These are phyloP conservation scores for Lipophrys pholis DNA, from an alignment of 2,113 vertebrate species.

Conservation along the genomic window DNA sequence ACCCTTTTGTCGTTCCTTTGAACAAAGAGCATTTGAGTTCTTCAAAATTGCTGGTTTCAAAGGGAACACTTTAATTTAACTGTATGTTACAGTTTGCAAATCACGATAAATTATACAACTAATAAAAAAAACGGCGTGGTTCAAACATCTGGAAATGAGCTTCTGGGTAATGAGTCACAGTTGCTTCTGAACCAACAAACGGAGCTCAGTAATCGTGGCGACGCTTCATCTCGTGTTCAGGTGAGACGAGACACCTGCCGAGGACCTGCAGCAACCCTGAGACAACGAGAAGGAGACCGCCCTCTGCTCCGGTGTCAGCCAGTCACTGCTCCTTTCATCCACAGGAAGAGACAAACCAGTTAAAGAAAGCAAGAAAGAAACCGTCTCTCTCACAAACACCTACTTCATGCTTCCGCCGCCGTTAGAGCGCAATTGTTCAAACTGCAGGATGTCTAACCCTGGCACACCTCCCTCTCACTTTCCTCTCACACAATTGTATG, in stretches of 20 bases:
- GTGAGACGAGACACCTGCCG: conserved; percentile 9
- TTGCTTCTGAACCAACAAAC: conserved; percentile 10
- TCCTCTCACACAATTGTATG: conserved; percentile 42
- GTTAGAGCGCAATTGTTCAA: conserved; percentile 35
- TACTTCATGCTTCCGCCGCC: conserved; percentile 35
- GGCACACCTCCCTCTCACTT: conserved; percentile 31
- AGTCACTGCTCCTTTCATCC: background rate
- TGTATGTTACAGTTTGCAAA: background rate
- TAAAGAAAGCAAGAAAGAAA: conserved; percentile 7
- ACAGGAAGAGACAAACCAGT: background rate
- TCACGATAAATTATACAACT: background rate
- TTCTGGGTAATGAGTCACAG: conserved; percentile 22
- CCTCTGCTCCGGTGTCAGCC: no score
- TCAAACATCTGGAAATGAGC: conserved; percentile 39
- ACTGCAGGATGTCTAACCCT: conserved; percentile 44
- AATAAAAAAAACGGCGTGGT: conserved; percentile 18
- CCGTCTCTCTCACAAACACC: background rate
- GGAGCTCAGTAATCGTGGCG: conserved; percentile 8
- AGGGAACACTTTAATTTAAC: background rate
- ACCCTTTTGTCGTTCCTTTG: background rate
- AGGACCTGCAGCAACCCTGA: conserved; percentile 25
- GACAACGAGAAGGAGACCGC: conserved; percentile 32
- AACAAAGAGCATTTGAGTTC: background rate
- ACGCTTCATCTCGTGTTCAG: conserved; percentile 14
- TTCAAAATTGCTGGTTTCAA: conserved; percentile 12